phyloP scores from a whole-genome alignment of 2,888 invertebrate genomes.

The Limnephilus auricula region DNA sequence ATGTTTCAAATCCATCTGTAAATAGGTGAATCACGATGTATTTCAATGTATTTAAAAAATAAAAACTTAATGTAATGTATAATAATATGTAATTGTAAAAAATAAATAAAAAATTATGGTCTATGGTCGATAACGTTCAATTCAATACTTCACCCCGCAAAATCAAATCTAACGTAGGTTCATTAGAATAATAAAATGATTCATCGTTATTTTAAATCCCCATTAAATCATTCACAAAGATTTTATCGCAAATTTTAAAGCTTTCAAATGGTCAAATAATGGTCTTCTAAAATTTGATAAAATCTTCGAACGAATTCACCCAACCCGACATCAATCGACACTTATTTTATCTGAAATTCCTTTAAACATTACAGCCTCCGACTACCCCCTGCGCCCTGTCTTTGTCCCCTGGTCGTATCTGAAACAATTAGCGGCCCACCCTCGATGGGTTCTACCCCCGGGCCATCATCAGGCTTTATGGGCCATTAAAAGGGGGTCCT shows the following conservation, averaged over 20 bases:
- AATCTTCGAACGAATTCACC: not conserved
- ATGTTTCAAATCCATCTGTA: not conserved
- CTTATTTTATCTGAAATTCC: constrained; percentile 2
- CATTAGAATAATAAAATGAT: no score
- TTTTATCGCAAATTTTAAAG: not conserved
- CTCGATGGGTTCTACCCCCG: constrained; percentile 26
- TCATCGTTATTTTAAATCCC: not conserved
- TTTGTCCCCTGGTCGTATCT: constrained; percentile 15
- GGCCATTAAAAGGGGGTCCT: constrained; percentile 53
- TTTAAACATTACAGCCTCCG: not conserved
- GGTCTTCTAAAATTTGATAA: not conserved
- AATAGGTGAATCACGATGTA: no score
- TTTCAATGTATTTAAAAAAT: no score
- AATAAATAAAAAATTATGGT: no score
- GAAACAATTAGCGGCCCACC: constrained; percentile 52
- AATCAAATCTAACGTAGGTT: not conserved
- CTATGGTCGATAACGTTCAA: not conserved
- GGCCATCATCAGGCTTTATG: constrained; percentile 51
- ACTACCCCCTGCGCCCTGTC: not conserved
- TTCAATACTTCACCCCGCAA: not conserved
- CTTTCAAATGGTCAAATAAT: not conserved
- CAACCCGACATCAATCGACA: not conserved
- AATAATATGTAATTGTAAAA: no score
- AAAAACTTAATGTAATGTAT: no score
- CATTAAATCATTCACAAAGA: not conserved